These are phyloP conservation scores for Sinocyclocheilus anophthalmus DNA, from an alignment of 2,113 vertebrate species.

Conservation along the genomic window DNA sequence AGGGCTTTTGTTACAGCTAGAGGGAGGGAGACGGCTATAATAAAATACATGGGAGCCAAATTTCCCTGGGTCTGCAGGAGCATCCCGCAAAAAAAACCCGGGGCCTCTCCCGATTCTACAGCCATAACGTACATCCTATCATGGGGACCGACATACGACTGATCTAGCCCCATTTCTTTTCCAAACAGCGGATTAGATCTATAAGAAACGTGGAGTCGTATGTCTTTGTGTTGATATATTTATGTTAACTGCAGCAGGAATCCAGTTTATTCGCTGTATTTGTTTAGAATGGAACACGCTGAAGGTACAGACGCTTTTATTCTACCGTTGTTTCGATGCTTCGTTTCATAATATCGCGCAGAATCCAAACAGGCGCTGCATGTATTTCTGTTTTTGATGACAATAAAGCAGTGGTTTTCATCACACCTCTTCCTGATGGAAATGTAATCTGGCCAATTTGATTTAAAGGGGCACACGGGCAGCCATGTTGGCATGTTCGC, in stretches of 20 bases:
- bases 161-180: conserved; percentile 68
- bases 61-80: conserved; percentile 58
- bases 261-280: conserved; percentile 76
- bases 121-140: conserved; percentile 67
- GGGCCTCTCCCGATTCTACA: conserved; percentile 60
- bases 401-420: conserved; percentile 43
- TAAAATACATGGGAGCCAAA: conserved; percentile 62
- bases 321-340: conserved; percentile 56
- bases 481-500: conserved; percentile 85
- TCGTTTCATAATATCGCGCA: conserved; percentile 64
- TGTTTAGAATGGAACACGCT: conserved; percentile 96
- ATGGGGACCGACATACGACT: conserved; percentile 69
- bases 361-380: conserved; percentile 24
- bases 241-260: conserved; percentile 74
- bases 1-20: conserved; percentile 72
- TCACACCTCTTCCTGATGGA: conserved; percentile 65
- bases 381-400: conserved; percentile 15
- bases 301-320: conserved; percentile 83
- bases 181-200: conserved; percentile 67
- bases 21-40: conserved; percentile 68
- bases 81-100: conserved; percentile 59
- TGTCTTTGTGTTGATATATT: conserved; percentile 59
- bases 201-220: conserved; percentile 70
- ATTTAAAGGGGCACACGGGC: conserved; percentile 90
- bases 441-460: conserved; percentile 76